Base-by-base conservation (phyloP, 2,113 vertebrate genomes). In the Triplophysa tibetana region DNA sequence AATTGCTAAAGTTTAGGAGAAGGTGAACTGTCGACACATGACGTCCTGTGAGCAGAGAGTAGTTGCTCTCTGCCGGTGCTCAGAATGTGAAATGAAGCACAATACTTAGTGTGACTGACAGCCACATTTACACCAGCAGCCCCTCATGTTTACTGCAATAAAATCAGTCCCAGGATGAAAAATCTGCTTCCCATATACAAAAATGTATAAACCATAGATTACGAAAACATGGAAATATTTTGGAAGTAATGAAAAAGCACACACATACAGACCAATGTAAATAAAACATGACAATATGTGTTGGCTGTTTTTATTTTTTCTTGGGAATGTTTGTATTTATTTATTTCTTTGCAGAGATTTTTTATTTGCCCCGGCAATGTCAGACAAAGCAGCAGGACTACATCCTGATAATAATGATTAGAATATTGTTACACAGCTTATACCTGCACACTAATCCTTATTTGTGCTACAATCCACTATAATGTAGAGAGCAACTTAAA, bases 341-440 rank as follows among this genome's bases (percentile, higher is more conserved):
- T 45, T 45, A 17, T 38, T 2, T 54, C n/a, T 52, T 21, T 2
- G 1, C 0, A 13, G 17, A 24, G 26, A 12, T 4, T 2, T 52
- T 48, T 70, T 16, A 72, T 58, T 10, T 38, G 52, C 33, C 69
- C 11, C 19, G 19, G 50, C 16, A 38, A 72, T 26, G 52, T 52
- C 50, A 52, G 50, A 52, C 0, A 50, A 24, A 50, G 13, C 23
- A 19, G 67, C 23, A 19, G 67, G 48, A n/a, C 1, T 12, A 21
- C 41, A 41, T 73, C 26, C 70, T 60, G 54, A 73, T 43, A 7
- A 26, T 75, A 60, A 63, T 64, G 43, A 64, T 75, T 63, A 50
- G 73, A 75, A 64, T 43, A 75, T 23, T 64, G 73, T 75, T 75
- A 50, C 58, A 50, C 73, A 75, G 73, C 38, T 75, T 48, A 75